A percentile compares a stretch with the other conserved stretches of the same genome.
phyloP scores from a whole-genome alignment of 2,888 invertebrate species.

The Caenorhabditis zanzibari region DNA sequence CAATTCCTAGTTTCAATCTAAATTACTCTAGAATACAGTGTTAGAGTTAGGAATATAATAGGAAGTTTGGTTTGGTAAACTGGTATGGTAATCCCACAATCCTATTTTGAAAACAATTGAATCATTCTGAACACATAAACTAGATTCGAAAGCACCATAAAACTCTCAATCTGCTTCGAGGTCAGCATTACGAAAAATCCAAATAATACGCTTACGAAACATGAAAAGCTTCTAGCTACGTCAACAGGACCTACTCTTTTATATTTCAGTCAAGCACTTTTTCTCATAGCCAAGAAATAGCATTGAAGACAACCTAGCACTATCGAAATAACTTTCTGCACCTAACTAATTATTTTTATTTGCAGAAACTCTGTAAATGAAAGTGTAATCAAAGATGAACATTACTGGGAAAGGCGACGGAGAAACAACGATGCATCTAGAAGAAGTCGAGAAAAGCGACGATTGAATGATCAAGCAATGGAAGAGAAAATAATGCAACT shows the following conservation, averaged over 20 bases:
- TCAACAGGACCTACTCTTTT: too few species aligned
- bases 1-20: too few species aligned
- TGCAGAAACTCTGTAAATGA: conserved; percentile 71
- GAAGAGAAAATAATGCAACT: conserved; percentile 95
- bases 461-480: conserved; percentile 96
- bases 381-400: conserved; percentile 72
- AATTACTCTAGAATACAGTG: neutral
- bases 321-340: neutral
- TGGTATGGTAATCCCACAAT: neutral
- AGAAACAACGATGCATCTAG: conserved; percentile 73
- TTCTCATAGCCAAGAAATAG: too few species aligned
- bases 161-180: too few species aligned
- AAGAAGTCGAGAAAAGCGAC: conserved; percentile 86
- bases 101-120: conserved; percentile 2
- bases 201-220: too few species aligned
- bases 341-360: neutral
- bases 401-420: conserved; percentile 87
- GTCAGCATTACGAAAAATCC: too few species aligned
- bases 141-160: neutral
- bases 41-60: neutral
- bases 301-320: too few species aligned
- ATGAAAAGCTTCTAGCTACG: too few species aligned
- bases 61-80: neutral
- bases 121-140: neutral
- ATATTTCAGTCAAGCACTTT: too few species aligned